phyloP scores from a whole-genome alignment of 2,888 invertebrate species.

The Ormyrus thymus region DNA sequence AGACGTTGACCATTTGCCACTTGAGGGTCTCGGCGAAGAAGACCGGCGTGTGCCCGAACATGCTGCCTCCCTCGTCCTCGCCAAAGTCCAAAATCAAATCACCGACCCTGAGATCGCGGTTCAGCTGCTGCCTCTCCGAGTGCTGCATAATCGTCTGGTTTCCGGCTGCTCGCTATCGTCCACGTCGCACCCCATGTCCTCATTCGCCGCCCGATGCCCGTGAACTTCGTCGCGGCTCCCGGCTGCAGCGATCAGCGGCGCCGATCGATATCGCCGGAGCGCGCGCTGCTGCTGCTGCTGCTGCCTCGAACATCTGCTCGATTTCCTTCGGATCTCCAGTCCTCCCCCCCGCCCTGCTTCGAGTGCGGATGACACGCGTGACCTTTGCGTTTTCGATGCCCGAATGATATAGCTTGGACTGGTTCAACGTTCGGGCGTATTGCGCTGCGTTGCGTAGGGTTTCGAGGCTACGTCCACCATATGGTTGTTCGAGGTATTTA shows the following conservation, averaged over 20 bases:
- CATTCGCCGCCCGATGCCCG: conserved; percentile 20
- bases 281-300: conserved; percentile 6
- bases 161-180: conserved; percentile 51
- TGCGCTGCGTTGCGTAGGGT: too few relatives aligned
- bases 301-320: conserved; percentile 45
- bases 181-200: conserved; percentile 61
- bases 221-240: conserved; percentile 29
- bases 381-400: conserved; percentile 14
- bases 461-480: too few relatives aligned
- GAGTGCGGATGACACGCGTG: conserved; percentile 2
- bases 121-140: too few relatives aligned
- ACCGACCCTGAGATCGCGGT: too few relatives aligned
- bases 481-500: too few relatives aligned
- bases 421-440: not conserved
- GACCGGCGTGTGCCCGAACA: conserved; percentile 60
- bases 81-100: not conserved
- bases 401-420: conserved; percentile 24
- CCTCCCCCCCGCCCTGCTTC: not conserved
- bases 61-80: not conserved
- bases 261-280: conserved; percentile 41
- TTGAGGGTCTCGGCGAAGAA: conserved; percentile 69
- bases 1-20: conserved; percentile 73
- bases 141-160: too few relatives aligned
- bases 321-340: conserved; percentile 32
- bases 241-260: conserved; percentile 37